A percentile compares a stretch with the other conserved stretches of the same genome.
Evolutionary conservation across 2,888 invertebrate genomes (phyloP).

Genomic region (Sphinx pinastri): DNA sequence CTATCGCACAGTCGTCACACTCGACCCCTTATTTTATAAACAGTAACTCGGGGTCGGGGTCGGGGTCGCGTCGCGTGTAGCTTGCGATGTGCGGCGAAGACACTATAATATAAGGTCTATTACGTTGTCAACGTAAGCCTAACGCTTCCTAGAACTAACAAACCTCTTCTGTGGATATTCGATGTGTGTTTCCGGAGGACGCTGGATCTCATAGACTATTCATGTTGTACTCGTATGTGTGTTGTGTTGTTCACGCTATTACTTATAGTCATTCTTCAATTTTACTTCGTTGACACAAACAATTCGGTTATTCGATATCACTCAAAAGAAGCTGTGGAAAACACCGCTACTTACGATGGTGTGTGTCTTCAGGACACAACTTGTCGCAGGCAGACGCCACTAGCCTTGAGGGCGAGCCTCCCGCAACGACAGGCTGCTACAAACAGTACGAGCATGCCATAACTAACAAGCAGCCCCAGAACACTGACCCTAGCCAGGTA

Average conservation of each 20-base stretch:
- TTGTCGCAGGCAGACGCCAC: constrained; percentile 94
- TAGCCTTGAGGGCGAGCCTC: constrained; percentile 91
- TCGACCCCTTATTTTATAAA: constrained; percentile 74
- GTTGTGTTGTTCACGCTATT: constrained; percentile 80
- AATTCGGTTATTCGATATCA: constrained; percentile 54
- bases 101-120: constrained; percentile 81
- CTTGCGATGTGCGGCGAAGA: constrained; percentile 83
- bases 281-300: constrained; percentile 52
- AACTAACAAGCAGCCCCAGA: constrained; percentile 68
- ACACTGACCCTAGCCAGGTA: constrained; percentile 73
- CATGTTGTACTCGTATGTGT: constrained; percentile 73
- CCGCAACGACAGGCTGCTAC: constrained; percentile 90
- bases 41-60: constrained; percentile 75
- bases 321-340: constrained; percentile 55
- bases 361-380: constrained; percentile 92
- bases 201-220: constrained; percentile 74
- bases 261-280: constrained; percentile 66
- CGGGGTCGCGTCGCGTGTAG: constrained; percentile 79
- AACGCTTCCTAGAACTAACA: constrained; percentile 81
- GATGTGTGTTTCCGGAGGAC: constrained; percentile 81
- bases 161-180: constrained; percentile 71
- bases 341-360: constrained; percentile 79
- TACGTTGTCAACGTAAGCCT: constrained; percentile 82
- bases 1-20: constrained; percentile 78
- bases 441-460: constrained; percentile 89